Evolutionary conservation across 2,113 vertebrate species (phyloP).

Genomic region (Calyptomena viridis): DNA sequence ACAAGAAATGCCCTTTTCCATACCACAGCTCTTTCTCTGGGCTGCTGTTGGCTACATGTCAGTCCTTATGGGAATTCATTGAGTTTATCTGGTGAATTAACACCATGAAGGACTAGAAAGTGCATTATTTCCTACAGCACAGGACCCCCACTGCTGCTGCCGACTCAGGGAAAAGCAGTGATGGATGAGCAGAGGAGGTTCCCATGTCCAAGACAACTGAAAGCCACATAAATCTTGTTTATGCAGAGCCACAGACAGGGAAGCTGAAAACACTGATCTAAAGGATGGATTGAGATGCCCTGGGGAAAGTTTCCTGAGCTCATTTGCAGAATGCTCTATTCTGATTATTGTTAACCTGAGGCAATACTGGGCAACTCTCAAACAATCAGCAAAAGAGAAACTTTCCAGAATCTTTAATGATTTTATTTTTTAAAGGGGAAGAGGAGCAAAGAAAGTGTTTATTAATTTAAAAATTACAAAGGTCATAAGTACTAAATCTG

Average conservation of each 20-base stretch:
- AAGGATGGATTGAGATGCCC: not conserved
- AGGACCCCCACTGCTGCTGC: not conserved
- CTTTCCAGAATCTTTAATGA: not conserved
- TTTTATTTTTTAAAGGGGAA: not conserved
- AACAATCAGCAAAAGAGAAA: not conserved
- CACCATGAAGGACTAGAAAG: not conserved
- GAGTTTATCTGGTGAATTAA: not conserved
- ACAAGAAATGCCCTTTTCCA: not conserved
- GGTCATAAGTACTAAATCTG: accelerated
- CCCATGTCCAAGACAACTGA: not conserved
- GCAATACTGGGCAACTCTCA: not conserved
- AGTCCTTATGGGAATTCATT: not conserved
- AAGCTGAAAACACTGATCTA: not conserved
- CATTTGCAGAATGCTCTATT: not conserved
- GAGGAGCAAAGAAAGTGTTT: not conserved
- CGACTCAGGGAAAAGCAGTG: not conserved
- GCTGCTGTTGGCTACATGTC: not conserved
- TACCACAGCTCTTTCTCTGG: not conserved
- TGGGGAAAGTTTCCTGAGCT: not conserved
- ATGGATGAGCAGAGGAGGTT: not conserved
- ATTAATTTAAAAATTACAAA: not conserved
- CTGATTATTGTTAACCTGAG: not conserved
- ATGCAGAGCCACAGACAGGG: not conserved
- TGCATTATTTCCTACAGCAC: not conserved
- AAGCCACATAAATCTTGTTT: slow-evolving; percentile 1